These are phyloP conservation scores for Ichneumoninae sp. DNA, from an alignment of 2,888 invertebrate species.

Conservation along the genomic window DNA sequence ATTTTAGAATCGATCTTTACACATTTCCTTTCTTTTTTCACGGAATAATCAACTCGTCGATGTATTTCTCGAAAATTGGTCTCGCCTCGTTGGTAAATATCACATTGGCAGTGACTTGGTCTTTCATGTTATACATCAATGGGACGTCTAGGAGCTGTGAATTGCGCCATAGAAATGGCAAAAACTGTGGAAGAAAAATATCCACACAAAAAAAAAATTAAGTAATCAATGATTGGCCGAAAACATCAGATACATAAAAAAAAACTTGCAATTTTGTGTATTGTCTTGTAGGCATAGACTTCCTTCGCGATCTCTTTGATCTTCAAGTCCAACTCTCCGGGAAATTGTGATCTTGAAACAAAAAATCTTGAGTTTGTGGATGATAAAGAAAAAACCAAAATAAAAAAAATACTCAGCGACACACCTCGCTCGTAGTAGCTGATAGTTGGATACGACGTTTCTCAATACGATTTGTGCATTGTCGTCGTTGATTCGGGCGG, in stretches of 20 bases:
- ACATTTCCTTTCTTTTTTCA: background rate
- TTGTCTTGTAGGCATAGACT: background rate
- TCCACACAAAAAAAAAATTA: background rate
- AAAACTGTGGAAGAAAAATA: background rate
- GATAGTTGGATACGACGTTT: background rate
- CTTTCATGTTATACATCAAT: conserved; percentile 16
- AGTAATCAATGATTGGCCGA: background rate
- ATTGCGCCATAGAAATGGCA: background rate
- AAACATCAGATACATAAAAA: background rate
- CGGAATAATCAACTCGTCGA: conserved; percentile 48
- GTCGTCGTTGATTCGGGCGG: background rate
- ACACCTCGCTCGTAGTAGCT: background rate
- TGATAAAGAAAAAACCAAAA: background rate
- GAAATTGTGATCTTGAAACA: background rate
- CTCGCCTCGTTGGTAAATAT: conserved; percentile 9
- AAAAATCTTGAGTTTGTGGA: background rate
- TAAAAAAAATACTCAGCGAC: background rate
- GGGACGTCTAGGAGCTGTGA: background rate
- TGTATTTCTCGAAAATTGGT: conserved; percentile 33
- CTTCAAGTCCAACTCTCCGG: background rate
- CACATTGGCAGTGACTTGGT: conserved; percentile 17
- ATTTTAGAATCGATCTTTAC: background rate
- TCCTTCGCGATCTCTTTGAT: conserved; percentile 6
- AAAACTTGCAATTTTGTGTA: background rate
- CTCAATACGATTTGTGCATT: background rate